Evolutionary conservation across 2,113 vertebrate genomes (phyloP), one percentile per base, ranked within the genome.

Genomic region (Pseudorasbora parva): DNA sequence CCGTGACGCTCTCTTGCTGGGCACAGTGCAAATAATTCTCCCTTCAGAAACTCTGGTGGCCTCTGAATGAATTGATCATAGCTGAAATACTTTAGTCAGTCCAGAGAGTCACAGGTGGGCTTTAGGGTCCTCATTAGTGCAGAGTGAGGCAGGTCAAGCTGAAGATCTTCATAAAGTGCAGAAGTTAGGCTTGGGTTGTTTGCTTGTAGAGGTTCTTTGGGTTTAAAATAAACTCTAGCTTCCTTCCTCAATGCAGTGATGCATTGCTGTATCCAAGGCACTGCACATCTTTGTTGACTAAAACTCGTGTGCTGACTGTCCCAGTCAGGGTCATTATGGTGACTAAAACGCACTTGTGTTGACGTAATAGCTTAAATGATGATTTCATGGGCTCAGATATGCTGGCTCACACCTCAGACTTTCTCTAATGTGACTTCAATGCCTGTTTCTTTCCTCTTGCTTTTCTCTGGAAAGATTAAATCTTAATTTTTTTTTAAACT

Each of bases 151-250:
- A 41, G 76, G 45, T 60, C 37, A 77, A 45, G n/a, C 43, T 25
- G 4, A 60, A 57, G 59, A 41, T 69, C 60, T 77, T 75, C 8
- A 78, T 72, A 23, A 81, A 74, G 78, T 75, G 62, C n/a, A 66
- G 7, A 45, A 81, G 59, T 41, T 51, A 19, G 27, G 5, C 60
- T 21, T 76, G n/a, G 41, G 47, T 9, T 17, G 47, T 73, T 86
- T 88, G 47, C 71, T 84, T 25, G 6, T 7, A 37, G 37, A 37
- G 5, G 6, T 74, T 14, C 43, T 72, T 15, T 25, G 30, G 37
- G 66, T 86, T 78, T 76, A 69, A 88, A 88, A 86, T 79, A 80
- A 82, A 82, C 75, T 71, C 2, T n/a, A n/a, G 43, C 27, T 83
- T 84, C 54, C n/a, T 60, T 88, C 59, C 71, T 68, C 5, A 72